Base-by-base conservation (phyloP, 2,113 vertebrate species). In the Apteryx mantelli region DNA sequence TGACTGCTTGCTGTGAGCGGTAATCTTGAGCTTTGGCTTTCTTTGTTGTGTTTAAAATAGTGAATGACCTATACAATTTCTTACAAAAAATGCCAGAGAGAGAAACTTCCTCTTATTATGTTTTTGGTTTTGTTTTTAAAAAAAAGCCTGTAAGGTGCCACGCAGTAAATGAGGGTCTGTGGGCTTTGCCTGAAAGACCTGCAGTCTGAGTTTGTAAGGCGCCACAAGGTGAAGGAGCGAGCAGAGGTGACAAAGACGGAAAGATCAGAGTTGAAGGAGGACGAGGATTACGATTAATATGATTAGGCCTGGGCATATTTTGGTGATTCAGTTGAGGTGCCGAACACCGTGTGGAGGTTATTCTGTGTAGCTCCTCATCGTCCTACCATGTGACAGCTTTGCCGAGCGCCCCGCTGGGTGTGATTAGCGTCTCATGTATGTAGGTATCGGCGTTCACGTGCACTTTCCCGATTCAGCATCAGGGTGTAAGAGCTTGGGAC, bases 211-310 rank as follows among this genome's bases (percentile, higher is more conserved):
- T 95, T 97, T 90, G 82, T 28, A 75, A 88, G 93, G 96, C 94
- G 61, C 60, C 11, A 5, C 38, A 9, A 94, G 91, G 96, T 97
- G 82, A 97, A 88, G 89, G 96, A 95, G 93, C 94, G 88, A 71
- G 85, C 11, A 70, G 89, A 86, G 95, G 91, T 95, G 93, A 85
- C 70, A 9, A 25, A 48, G 86, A 53, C 89, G 70, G 84, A 75
- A 89, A 66, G 93, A 85, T 82, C 69, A 71, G 86, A 91, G 95
- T 78, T 65, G 93, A 63, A 90, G 89, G 82, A 95, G 82, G 89
- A 87, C 21, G 78, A 92, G 94, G 91, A 95, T 94, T 94, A 64
- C 91, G 91, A 94, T 94, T 95, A 96, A 58, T 86, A 1, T 78
- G 94, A 64, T 97, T 83, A 93, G 95, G 77, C 87, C 74, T 0